Evolutionary conservation across 2,797 vertebrate genomes (phyloP).

Genomic region (Amblyopsis hoosieri): DNA sequence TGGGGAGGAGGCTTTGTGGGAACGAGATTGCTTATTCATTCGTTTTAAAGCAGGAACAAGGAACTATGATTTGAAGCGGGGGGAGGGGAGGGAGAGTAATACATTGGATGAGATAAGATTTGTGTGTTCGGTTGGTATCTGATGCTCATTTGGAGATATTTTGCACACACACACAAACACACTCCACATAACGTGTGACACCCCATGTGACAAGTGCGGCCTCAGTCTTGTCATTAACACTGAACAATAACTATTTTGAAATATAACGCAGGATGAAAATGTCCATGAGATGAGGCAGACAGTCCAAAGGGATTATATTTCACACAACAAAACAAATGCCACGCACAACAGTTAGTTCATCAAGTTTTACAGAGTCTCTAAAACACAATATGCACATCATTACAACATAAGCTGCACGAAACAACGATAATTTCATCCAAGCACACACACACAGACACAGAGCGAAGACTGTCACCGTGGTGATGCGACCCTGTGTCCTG

Average conservation of each 20-base stretch:
- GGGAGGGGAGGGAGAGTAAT: slow-evolving; percentile 5
- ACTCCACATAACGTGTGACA: no score
- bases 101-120: not conserved
- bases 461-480: slow-evolving; percentile 26
- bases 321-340: slow-evolving; percentile 12
- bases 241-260: slow-evolving; percentile 49
- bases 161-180: no score
- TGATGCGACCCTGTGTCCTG: slow-evolving; percentile 30
- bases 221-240: slow-evolving; percentile 30
- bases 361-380: slow-evolving; percentile 9
- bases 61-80: slow-evolving; percentile 29
- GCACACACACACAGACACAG: not conserved
- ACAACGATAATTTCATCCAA: no score
- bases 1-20: slow-evolving; percentile 51
- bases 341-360: not conserved
- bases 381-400: slow-evolving; percentile 1
- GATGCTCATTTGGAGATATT: no score
- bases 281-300: slow-evolving; percentile 27
- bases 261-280: slow-evolving; percentile 7
- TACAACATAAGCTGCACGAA: no score
- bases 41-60: slow-evolving; percentile 36
- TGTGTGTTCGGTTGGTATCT: no score
- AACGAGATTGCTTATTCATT: slow-evolving; percentile 48
- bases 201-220: no score
- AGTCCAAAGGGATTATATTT: slow-evolving; percentile 39